Evolutionary conservation across 1,140 invertebrate genomes (phyloP).

Genomic region (Bombus pyrosoma): DNA sequence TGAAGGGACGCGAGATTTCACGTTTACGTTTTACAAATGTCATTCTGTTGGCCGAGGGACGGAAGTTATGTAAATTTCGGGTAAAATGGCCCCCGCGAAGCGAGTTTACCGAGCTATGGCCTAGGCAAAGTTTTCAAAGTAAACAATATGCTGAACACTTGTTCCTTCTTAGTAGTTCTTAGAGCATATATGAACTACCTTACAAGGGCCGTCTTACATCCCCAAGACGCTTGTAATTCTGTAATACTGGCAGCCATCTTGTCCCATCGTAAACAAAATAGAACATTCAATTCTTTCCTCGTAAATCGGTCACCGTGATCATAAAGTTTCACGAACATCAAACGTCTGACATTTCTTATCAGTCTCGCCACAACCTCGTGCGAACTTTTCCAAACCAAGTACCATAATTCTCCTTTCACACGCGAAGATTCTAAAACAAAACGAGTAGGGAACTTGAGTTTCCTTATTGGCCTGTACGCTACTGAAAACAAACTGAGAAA

Average conservation of each 20-base stretch:
- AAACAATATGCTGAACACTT: slow-evolving; percentile 33
- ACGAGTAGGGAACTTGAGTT: not conserved
- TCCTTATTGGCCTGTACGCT: slow-evolving; percentile 34
- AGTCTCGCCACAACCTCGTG: not conserved
- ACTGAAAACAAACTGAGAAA: slow-evolving; percentile 7
- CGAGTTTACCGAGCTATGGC: not conserved
- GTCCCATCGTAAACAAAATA: not conserved
- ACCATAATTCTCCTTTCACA: not conserved
- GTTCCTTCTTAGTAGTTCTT: slow-evolving; percentile 18
- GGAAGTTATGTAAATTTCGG: slow-evolving; percentile 13
- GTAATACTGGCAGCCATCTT: not conserved
- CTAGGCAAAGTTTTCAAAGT: slow-evolving; percentile 17
- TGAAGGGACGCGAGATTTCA: not conserved
- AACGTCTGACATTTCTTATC: not conserved
- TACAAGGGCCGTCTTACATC: not conserved
- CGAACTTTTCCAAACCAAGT: not conserved
- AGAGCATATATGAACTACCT: slow-evolving; percentile 12
- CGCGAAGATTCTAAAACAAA: not conserved
- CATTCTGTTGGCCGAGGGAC: not conserved
- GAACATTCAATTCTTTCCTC: not conserved
- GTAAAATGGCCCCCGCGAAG: not conserved
- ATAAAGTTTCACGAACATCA: not conserved
- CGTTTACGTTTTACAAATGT: not conserved
- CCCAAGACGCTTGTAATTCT: slow-evolving; percentile 6
- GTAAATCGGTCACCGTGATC: not conserved